Base-by-base conservation (phyloP, 2,888 invertebrate species). In the Agonum fuliginosum region DNA sequence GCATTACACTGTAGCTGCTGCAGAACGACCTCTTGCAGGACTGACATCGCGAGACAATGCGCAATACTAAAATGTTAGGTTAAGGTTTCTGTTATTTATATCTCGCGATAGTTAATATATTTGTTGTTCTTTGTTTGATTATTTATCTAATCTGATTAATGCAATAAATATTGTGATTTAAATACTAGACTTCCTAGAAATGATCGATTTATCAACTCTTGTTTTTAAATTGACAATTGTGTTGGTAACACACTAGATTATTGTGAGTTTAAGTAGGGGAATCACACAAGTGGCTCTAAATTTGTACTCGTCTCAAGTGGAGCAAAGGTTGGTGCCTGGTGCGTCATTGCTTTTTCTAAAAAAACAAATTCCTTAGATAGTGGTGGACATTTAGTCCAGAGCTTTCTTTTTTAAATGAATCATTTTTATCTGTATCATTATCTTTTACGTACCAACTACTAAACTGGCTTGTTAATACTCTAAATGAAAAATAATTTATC, bases 1-100 rank as follows among this genome's bases (percentile, higher is more conserved):
- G 87, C 87, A 30, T 86, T 86, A 80, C 89, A 89, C 65, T 89
- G 88, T 79, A 89, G 81, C 34, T 89, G 89, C 81, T 19, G 24
- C 12, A 74, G 6, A n/a, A 74, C 24, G 12, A 41, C 5, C n/a
- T 74, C 78, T 58, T 78, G 78, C 34, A 69, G 6, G 51, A 41
- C 65, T 48, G 22, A 41, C 34, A 41, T 67, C n/a, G n/a, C n/a
- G n/a, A n/a, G n/a, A n/a, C 14, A 43, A 24, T 22, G 54, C n/a
- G 19, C 20, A 30, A 34, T 37, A 43, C n/a, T n/a, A n/a, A n/a
- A n/a, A n/a, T n/a, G n/a, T n/a, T n/a, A n/a, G n/a, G n/a, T n/a
- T n/a, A n/a, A 12, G 22, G 67, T 3, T n/a, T 24, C 12, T 12
- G n/a, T 27, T 46, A 24, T 46, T 22, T 46, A 70, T 27, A 43